phyloP scores from a whole-genome alignment of 2,113 vertebrate genomes.

The Fulmarus glacialis region DNA sequence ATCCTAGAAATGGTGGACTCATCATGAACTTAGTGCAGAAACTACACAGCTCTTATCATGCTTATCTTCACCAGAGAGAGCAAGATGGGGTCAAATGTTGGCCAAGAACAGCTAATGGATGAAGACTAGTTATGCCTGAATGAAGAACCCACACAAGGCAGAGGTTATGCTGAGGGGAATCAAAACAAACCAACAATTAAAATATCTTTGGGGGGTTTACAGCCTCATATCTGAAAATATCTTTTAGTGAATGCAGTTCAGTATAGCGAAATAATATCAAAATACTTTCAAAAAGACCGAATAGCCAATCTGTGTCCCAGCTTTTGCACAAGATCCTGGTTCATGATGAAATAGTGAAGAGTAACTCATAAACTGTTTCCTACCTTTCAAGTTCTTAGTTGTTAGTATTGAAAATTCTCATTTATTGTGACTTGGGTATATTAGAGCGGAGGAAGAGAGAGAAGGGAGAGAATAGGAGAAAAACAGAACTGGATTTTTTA shows the following conservation, averaged over 20 bases:
- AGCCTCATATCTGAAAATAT: not conserved
- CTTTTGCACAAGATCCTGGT: not conserved
- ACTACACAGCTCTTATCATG: not conserved
- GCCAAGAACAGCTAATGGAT: not conserved
- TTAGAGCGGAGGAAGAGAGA: not conserved
- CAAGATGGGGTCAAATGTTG: not conserved
- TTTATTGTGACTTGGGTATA: not conserved
- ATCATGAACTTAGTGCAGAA: not conserved
- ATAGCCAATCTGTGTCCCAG: not conserved
- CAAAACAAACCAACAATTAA: not conserved
- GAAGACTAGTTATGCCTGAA: not conserved
- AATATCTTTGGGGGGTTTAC: not conserved
- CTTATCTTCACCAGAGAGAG: not conserved
- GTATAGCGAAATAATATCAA: not conserved
- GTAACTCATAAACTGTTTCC: not conserved
- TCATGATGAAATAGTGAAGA: not conserved
- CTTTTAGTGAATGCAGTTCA: not conserved
- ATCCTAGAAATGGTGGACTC: not conserved
- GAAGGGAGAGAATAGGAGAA: not conserved
- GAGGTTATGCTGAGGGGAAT: not conserved
- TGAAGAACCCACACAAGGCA: not conserved
- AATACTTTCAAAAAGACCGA: not conserved
- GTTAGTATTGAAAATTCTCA: not conserved
- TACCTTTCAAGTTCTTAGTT: not conserved
- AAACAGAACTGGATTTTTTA: not conserved